phyloP scores from a whole-genome alignment of 2,797 vertebrate species.

The Eulemur rubriventer region DNA sequence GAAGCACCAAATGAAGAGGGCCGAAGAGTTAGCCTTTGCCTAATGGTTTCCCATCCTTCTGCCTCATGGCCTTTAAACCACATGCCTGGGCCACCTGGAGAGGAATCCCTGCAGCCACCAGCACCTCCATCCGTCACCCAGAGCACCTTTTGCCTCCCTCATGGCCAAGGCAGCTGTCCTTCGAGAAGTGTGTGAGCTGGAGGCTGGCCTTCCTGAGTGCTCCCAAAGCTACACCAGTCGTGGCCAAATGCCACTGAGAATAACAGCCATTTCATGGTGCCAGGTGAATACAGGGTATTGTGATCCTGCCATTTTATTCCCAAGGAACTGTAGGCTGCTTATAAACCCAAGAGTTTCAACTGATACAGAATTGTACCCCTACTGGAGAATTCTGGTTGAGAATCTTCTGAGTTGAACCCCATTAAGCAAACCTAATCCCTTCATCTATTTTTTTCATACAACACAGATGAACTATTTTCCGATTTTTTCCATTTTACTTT shows the following conservation, averaged over 20 bases:
- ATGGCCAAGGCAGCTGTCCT: neutral
- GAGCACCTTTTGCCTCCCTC: neutral
- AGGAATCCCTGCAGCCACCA: neutral
- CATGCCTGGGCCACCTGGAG: neutral
- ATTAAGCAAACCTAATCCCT: neutral
- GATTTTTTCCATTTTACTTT: conserved; percentile 15
- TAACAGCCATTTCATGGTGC: neutral
- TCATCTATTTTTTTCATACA: neutral
- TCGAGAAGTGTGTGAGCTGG: neutral
- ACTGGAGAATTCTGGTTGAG: neutral
- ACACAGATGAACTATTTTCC: neutral
- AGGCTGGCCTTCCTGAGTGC: neutral
- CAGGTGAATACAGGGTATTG: neutral
- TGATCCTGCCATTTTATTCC: neutral
- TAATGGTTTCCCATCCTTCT: neutral
- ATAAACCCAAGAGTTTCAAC: neutral
- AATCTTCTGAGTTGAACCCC: conserved; percentile 22
- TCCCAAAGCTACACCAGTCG: neutral
- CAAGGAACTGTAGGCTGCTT: neutral
- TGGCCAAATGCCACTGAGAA: neutral
- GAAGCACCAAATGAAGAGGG: neutral
- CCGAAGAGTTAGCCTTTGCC: neutral
- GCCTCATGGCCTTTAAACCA: neutral
- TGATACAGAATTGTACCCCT: neutral
- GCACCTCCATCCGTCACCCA: neutral